A percentile compares a stretch with the other conserved stretches of the same genome.
phyloP scores from a whole-genome alignment of 2,888 invertebrate genomes.

The Tridacna crocea region DNA sequence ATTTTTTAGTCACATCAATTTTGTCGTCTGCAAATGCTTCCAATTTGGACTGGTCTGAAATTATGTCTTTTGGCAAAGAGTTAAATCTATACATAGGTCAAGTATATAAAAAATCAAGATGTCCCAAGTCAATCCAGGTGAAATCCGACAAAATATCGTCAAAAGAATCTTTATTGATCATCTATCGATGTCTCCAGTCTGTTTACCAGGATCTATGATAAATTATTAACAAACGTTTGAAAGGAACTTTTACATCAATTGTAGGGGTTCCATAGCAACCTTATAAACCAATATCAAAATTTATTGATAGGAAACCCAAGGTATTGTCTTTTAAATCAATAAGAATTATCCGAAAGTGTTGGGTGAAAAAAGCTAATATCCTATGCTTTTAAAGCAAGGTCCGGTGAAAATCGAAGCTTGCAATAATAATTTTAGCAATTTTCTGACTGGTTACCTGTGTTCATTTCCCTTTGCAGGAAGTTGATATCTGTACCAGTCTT shows the following conservation, averaged over 20 bases:
- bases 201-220: constrained; percentile 39
- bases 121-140: constrained; percentile 17
- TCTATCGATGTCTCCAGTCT: constrained; percentile 23
- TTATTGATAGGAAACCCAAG: constrained; percentile 47
- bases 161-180: constrained; percentile 31
- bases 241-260: constrained; percentile 54
- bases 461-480: no score
- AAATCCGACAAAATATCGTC: constrained; percentile 27
- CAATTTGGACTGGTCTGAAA: no score
- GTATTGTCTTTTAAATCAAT: constrained; percentile 27
- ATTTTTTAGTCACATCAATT: no score
- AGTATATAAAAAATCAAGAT: background rate
- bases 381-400: constrained; percentile 9
- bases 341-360: constrained; percentile 21
- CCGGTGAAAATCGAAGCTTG: constrained; percentile 13
- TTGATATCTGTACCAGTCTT: no score
- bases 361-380: constrained; percentile 21
- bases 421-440: constrained; percentile 10
- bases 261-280: constrained; percentile 59
- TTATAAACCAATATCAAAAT: constrained; percentile 55
- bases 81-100: no score
- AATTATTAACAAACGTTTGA: constrained; percentile 60
- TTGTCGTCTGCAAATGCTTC: no score
- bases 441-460: background rate
- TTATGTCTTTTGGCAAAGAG: no score